A percentile compares a stretch with the other conserved stretches of the same genome.
These are phyloP conservation scores for Chrysemys picta DNA, from an alignment of 2,113 vertebrate species.

Conservation along the genomic window DNA sequence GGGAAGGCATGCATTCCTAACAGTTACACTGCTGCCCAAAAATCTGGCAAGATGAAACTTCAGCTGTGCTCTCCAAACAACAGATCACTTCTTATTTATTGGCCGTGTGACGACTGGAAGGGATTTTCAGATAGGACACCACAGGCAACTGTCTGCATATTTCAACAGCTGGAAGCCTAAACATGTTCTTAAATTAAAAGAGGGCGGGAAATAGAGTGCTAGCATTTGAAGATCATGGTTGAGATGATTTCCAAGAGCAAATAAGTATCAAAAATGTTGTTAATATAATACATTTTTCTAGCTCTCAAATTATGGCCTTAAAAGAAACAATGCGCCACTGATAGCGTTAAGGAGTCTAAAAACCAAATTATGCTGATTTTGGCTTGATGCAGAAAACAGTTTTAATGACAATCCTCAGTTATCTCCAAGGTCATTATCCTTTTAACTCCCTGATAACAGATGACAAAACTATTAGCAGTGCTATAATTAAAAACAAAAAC, in stretches of 20 bases:
- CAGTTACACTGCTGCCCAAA: neutral
- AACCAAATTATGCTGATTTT: slow-evolving; percentile 36
- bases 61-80: slow-evolving; percentile 69
- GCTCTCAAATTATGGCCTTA: neutral
- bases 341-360: slow-evolving; percentile 32
- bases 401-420: slow-evolving; percentile 71
- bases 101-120: neutral
- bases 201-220: neutral
- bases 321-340: neutral
- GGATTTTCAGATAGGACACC: slow-evolving; percentile 20
- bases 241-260: neutral
- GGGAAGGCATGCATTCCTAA: neutral
- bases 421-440: slow-evolving; percentile 63
- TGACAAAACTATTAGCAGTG: slow-evolving; percentile 54
- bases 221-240: neutral
- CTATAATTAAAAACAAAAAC: slow-evolving; percentile 62
- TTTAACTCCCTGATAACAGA: slow-evolving; percentile 53
- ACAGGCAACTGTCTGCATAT: slow-evolving; percentile 37
- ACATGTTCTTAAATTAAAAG: slow-evolving; percentile 5
- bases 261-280: neutral
- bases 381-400: slow-evolving; percentile 45
- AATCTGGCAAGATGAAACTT: slow-evolving; percentile 35
- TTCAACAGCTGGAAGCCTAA: slow-evolving; percentile 57
- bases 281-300: neutral
- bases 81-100: neutral